Evolutionary conservation across 2,888 invertebrate species (phyloP).

Genomic region (Elmis aenea): DNA sequence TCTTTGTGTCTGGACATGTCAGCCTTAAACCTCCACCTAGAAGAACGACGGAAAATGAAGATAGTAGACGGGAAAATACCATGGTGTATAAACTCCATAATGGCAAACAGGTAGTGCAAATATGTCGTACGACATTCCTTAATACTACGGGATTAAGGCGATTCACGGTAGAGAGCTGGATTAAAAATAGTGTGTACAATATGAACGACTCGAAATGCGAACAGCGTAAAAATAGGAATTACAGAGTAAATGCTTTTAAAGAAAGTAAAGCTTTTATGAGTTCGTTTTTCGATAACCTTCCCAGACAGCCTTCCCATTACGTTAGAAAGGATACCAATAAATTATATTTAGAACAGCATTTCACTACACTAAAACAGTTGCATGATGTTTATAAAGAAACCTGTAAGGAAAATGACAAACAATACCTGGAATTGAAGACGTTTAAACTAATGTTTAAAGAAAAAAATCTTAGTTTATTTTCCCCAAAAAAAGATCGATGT

Average conservation of each 20-base stretch:
- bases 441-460: background rate
- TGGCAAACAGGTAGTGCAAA: too few species aligned
- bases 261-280: background rate
- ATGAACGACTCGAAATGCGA: background rate
- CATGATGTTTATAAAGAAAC: conserved; percentile 1
- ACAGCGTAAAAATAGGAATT: background rate
- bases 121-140: conserved; percentile 1
- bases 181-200: too few species aligned
- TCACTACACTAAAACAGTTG: conserved; percentile 1
- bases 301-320: conserved; percentile 1
- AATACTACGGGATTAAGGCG: background rate
- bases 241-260: background rate
- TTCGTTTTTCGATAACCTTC: conserved; percentile 3
- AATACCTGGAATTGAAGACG: background rate
- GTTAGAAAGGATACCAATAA: conserved; percentile 2
- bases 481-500: conserved; percentile 1
- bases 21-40: background rate
- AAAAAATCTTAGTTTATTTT: conserved; percentile 4
- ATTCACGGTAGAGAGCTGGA: conserved; percentile 2
- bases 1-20: conserved; percentile 4
- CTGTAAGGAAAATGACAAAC: conserved; percentile 1
- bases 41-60: background rate
- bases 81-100: conserved; percentile 1
- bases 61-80: background rate
- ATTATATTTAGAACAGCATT: conserved; percentile 2